phyloP scores from a whole-genome alignment of 2,797 vertebrate genomes.

The Gymnodraco acuticeps region DNA sequence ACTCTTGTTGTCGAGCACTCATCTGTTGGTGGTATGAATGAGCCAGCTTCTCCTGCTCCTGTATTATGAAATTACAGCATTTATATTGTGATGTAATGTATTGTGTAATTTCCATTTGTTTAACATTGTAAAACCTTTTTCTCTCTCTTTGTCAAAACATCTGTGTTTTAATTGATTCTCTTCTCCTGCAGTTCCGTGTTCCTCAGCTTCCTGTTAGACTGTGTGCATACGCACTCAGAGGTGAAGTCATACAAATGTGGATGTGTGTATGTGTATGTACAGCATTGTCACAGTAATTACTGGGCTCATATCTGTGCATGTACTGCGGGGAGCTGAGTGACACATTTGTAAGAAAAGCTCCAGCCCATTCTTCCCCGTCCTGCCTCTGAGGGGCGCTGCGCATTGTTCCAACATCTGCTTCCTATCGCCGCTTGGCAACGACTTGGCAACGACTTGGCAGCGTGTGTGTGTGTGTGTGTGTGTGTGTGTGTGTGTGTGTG shows the following conservation, averaged over 20 bases:
- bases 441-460: too few species aligned
- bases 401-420: slow-evolving; percentile 74
- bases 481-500: neutral
- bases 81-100: slow-evolving; percentile 42
- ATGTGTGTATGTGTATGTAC: slow-evolving; percentile 10
- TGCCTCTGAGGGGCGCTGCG: slow-evolving; percentile 60
- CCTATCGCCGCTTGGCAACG: slow-evolving; percentile 18
- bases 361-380: slow-evolving; percentile 34
- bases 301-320: slow-evolving; percentile 36
- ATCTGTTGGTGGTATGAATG: slow-evolving; percentile 47
- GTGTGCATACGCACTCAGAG: slow-evolving; percentile 41
- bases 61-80: slow-evolving; percentile 47
- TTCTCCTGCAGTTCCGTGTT: slow-evolving; percentile 39
- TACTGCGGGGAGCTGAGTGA: slow-evolving; percentile 27
- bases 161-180: slow-evolving; percentile 62
- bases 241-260: slow-evolving; percentile 41
- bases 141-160: slow-evolving; percentile 69
- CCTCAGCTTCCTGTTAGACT: slow-evolving; percentile 50
- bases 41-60: slow-evolving; percentile 13
- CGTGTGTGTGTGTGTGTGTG: neutral
- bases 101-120: slow-evolving; percentile 57
- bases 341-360: slow-evolving; percentile 36
- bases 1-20: neutral
- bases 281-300: slow-evolving; percentile 67
- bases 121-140: slow-evolving; percentile 33